Evolutionary conservation across 92 coral and sea anemone species (phyloP).

Genomic region (Paragorgia papillata): DNA sequence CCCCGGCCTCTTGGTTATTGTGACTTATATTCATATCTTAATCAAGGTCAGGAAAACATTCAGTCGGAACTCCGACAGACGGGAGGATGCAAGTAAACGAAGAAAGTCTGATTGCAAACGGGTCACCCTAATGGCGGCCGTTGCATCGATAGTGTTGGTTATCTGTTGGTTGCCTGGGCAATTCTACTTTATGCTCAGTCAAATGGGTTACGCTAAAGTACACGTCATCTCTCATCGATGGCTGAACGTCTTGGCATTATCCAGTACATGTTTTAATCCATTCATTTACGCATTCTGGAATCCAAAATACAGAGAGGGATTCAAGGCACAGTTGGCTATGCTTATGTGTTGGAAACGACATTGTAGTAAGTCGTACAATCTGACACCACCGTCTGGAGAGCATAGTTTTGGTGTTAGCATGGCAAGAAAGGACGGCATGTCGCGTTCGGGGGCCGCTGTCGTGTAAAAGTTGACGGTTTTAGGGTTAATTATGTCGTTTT

Average conservation of each 20-base stretch:
- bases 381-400: not conserved
- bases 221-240: slow-evolving; percentile 23
- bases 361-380: not conserved
- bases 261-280: slow-evolving; percentile 25
- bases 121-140: slow-evolving; percentile 25
- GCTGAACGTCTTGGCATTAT: slow-evolving; percentile 33
- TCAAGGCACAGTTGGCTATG: slow-evolving; percentile 11
- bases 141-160: slow-evolving; percentile 22
- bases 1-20: slow-evolving; percentile 18
- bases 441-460: no score
- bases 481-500: no score
- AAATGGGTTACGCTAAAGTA: slow-evolving; percentile 32
- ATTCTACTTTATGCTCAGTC: slow-evolving; percentile 30
- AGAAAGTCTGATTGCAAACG: slow-evolving; percentile 13
- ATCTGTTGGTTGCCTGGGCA: slow-evolving; percentile 38
- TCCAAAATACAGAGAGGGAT: slow-evolving; percentile 27
- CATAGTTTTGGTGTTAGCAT: not conserved
- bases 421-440: not conserved
- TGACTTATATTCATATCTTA: slow-evolving; percentile 15
- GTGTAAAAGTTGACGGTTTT: no score
- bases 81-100: not conserved
- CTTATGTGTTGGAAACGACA: not conserved
- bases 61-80: not conserved
- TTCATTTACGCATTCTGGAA: slow-evolving; percentile 28
- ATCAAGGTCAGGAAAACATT: not conserved